Evolutionary conservation across 2,888 invertebrate species (phyloP).

Genomic region (Lycaena phlaeas): DNA sequence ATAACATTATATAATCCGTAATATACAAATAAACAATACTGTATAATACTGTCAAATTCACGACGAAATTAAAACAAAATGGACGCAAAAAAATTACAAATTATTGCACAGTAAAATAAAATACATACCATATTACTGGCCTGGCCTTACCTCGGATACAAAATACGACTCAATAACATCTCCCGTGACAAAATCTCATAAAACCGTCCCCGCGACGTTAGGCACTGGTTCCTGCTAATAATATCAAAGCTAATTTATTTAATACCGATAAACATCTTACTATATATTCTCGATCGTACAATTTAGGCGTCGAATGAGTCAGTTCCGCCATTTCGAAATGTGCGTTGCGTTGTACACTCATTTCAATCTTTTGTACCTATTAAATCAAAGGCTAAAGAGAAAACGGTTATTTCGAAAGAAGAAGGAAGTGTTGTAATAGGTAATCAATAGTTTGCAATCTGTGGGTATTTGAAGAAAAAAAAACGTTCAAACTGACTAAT

Average conservation of each 20-base stretch:
- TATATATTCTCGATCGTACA: slow-evolving; percentile 24
- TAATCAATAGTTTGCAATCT: no score
- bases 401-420: no score
- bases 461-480: no score
- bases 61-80: slow-evolving; percentile 46
- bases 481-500: no score
- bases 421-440: no score
- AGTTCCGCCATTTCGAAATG: slow-evolving; percentile 2
- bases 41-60: slow-evolving; percentile 60
- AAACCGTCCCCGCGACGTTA: slow-evolving; percentile 43
- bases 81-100: slow-evolving; percentile 67
- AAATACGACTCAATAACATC: slow-evolving; percentile 17
- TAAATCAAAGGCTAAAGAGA: background rate
- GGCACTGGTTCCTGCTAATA: slow-evolving; percentile 65
- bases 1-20: slow-evolving; percentile 23
- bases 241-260: slow-evolving; percentile 60
- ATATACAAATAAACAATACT: slow-evolving; percentile 35
- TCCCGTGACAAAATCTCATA: slow-evolving; percentile 42
- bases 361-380: background rate
- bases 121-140: slow-evolving; percentile 32
- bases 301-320: slow-evolving; percentile 9
- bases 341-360: background rate
- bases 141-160: slow-evolving; percentile 21
- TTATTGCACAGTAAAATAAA: slow-evolving; percentile 57
- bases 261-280: slow-evolving; percentile 50